Evolutionary conservation across 30 jellyfish, hydroid and myxozoan species (phyloP), one percentile per base, ranked within the genome.

Genomic region (Hydra vulgaris): DNA sequence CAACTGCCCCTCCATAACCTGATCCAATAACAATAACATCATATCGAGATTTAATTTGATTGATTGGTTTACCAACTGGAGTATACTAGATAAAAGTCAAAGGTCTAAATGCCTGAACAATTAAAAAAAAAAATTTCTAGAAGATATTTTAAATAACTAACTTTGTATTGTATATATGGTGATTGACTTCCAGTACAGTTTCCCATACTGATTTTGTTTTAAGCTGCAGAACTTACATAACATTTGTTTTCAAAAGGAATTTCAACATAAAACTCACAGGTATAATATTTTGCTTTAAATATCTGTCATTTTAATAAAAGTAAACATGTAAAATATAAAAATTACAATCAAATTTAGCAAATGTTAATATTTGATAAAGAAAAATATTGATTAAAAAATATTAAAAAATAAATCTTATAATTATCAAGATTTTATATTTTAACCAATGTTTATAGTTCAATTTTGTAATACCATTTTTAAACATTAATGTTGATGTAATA

Each of bases 1-100:
- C 98, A 69, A 92, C 98, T 16, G 95, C 96, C 15, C 96, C 98
- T 27, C 98, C 98, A 72, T 92, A 92, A 66, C 98, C 98, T n/a
- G 96, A 85, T 0, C 98, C 98, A 74, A 92, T 81, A n/a, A 92
- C 88, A 40, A 92, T 81, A 21, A 92, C 96, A 78, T 92, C 93
- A 78, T 92, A 92, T 66, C 84, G 88, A 71, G 85, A 88, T 79
- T 88, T 87, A 25, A 92, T 66, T 67, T 86, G 88, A 78, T 80
- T 81, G 22, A 80, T 72, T 15, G 98, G 86, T 80, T 87, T 92
- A n/a, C 93, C 66, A 3, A 84, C 53, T 0, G 95, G 94, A 18
- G 87, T 21, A 82, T 92, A 92, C 98, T 92, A 82, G 20, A 83
- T 76, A 21, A 73, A 15, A 26, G 7, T 73, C n/a, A n/a, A n/a